Evolutionary conservation across 2,797 vertebrate genomes (phyloP).

Genomic region (Eurystomus glaucurus): DNA sequence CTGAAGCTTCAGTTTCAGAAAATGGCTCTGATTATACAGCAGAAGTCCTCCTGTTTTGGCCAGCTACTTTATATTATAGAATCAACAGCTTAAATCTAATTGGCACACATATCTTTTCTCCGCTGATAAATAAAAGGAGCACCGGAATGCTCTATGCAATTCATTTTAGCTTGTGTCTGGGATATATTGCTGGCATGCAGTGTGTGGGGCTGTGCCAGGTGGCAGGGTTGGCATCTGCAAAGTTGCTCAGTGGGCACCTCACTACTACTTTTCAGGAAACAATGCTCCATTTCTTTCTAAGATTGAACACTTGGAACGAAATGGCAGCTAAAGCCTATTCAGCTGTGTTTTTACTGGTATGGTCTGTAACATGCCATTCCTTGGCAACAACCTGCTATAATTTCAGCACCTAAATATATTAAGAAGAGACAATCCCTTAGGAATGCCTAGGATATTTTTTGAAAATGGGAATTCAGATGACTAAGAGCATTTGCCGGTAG

Average conservation of each 20-base stretch:
- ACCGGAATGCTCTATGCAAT: slow-evolving; percentile 12
- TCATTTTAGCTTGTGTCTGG: slow-evolving; percentile 29
- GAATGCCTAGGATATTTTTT: background rate
- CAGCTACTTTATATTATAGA: slow-evolving; percentile 8
- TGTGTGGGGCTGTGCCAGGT: slow-evolving; percentile 17
- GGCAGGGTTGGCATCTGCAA: slow-evolving; percentile 38
- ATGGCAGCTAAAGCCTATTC: background rate
- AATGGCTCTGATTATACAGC: background rate
- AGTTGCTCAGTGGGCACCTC: slow-evolving; percentile 35
- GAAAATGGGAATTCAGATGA: slow-evolving; percentile 25
- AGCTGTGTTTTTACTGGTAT: background rate
- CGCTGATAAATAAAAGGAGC: slow-evolving; percentile 37
- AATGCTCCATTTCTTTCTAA: slow-evolving; percentile 27
- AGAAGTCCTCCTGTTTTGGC: slow-evolving; percentile 32
- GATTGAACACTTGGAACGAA: slow-evolving; percentile 2
- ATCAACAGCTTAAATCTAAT: slow-evolving; percentile 42
- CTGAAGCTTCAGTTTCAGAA: slow-evolving; percentile 14
- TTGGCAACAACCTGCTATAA: background rate
- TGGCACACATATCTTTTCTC: slow-evolving; percentile 9
- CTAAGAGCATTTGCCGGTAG: background rate
- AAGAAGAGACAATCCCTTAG: background rate
- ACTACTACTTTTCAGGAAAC: slow-evolving; percentile 33
- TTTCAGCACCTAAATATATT: slow-evolving; percentile 16
- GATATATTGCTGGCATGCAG: slow-evolving; percentile 6
- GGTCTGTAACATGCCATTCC: background rate